Conservation (phyloP, 2,113 vertebrate species). For the Sylvicapra grimmia region DNA sequence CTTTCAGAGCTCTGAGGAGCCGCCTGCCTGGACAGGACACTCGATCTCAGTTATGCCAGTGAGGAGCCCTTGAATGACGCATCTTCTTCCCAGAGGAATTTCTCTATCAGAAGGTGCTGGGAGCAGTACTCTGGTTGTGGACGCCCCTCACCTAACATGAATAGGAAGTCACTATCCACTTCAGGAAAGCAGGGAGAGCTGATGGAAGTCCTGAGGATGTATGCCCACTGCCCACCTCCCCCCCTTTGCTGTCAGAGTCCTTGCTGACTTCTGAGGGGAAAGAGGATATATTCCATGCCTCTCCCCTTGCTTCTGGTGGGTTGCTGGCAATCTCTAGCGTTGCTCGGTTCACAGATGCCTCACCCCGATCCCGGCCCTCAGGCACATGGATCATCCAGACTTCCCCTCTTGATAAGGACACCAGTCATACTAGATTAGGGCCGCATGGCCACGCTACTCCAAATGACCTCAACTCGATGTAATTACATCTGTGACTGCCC, state of each 20-base stretch:
- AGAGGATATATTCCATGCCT: not conserved
- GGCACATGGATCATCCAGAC: not conserved
- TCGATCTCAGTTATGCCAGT: not conserved
- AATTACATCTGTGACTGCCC: not conserved
- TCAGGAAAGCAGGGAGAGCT: not conserved
- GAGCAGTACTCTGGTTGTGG: not conserved
- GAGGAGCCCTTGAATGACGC: not conserved
- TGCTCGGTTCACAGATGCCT: not conserved
- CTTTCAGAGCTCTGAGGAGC: not conserved
- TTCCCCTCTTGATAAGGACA: not conserved
- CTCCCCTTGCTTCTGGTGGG: not conserved
- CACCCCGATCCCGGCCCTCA: not conserved
- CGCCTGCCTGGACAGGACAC: not conserved
- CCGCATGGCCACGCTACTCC: not conserved
- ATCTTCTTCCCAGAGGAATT: not conserved
- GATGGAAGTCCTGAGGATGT: not conserved
- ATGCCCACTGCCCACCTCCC: not conserved
- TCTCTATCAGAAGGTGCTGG: not conserved
- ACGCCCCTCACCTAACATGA: not conserved
- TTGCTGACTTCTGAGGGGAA: not conserved
- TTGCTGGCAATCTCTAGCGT: not conserved
- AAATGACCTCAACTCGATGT: not conserved
- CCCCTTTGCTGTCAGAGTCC: not conserved
- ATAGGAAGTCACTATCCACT: not conserved
- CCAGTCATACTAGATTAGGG: too few species aligned